phyloP scores from a whole-genome alignment of 2,888 invertebrate genomes.

The Scrobipalpa costella region DNA sequence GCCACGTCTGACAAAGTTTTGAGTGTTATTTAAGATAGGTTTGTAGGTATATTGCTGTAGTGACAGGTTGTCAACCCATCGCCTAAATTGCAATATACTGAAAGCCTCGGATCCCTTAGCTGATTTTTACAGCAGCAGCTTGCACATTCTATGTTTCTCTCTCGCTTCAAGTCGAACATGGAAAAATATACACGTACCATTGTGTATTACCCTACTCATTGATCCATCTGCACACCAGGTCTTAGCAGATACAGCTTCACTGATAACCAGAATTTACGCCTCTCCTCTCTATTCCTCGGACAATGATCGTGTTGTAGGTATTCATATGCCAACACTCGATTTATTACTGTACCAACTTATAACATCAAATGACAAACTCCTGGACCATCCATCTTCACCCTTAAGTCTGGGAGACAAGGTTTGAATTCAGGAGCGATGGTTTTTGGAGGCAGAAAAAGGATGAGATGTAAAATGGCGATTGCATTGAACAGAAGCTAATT shows the following conservation, averaged over 20 bases:
- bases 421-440: not conserved
- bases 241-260: slow-evolving; percentile 51
- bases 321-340: slow-evolving; percentile 73
- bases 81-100: too few species aligned
- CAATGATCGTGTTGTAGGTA: slow-evolving; percentile 63
- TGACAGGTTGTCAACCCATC: too few species aligned
- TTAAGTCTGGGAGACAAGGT: not conserved
- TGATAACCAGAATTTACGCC: slow-evolving; percentile 66
- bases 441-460: not conserved
- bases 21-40: too few species aligned
- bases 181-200: too few species aligned
- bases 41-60: too few species aligned
- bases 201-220: too few species aligned
- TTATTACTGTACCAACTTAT: slow-evolving; percentile 55
- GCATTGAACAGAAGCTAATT: slow-evolving; percentile 15
- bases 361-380: slow-evolving; percentile 26
- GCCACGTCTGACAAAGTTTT: too few species aligned
- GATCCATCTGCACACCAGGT: slow-evolving; percentile 37
- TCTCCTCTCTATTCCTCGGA: slow-evolving; percentile 48
- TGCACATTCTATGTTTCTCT: too few species aligned
- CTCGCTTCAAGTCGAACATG: too few species aligned
- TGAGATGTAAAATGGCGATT: slow-evolving; percentile 3
- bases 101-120: too few species aligned
- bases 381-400: not conserved
- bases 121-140: too few species aligned